Conservation (phyloP, 2,888 invertebrate genomes). For the Macrophya annulata region DNA sequence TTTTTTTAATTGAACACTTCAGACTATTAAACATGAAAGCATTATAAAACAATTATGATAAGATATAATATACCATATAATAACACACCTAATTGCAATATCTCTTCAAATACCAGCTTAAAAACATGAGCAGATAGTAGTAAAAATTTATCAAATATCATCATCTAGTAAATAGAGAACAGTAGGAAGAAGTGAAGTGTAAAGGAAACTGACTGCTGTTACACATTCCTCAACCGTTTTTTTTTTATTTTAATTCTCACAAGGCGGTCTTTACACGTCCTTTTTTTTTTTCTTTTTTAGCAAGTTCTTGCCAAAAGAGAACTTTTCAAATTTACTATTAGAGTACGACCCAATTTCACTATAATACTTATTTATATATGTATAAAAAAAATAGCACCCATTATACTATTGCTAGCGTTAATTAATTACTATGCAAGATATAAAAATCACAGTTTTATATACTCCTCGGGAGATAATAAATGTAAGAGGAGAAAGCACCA, state of each 20-base stretch:
- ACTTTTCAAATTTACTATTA: slow-evolving; percentile 10
- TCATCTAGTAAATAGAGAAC: not conserved
- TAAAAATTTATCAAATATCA: not conserved
- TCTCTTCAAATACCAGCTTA: slow-evolving; percentile 47
- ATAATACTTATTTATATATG: slow-evolving; percentile 33
- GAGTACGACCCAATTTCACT: slow-evolving; percentile 34
- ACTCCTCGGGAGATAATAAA: not conserved
- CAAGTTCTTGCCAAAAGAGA: not conserved
- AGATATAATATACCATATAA: slow-evolving; percentile 18
- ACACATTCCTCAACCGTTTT: slow-evolving; percentile 33
- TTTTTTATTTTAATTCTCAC: slow-evolving; percentile 42
- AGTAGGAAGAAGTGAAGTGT: slow-evolving; percentile 31
- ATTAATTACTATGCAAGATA: slow-evolving; percentile 29
- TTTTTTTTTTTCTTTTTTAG: slow-evolving; percentile 9
- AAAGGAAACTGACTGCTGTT: slow-evolving; percentile 43
- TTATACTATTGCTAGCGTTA: slow-evolving; percentile 25
- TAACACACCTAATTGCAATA: slow-evolving; percentile 54
- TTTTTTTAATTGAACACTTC: slow-evolving; percentile 2
- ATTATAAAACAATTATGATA: not conserved
- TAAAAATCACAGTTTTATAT: slow-evolving; percentile 48
- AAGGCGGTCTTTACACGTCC: slow-evolving; percentile 6
- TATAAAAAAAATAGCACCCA: slow-evolving; percentile 47
- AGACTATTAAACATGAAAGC: not conserved
- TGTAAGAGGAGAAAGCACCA: slow-evolving; percentile 29
- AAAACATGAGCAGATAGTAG: not conserved